Base-by-base conservation (phyloP, 1,140 invertebrate species). In the Hypsibius dujardini region DNA sequence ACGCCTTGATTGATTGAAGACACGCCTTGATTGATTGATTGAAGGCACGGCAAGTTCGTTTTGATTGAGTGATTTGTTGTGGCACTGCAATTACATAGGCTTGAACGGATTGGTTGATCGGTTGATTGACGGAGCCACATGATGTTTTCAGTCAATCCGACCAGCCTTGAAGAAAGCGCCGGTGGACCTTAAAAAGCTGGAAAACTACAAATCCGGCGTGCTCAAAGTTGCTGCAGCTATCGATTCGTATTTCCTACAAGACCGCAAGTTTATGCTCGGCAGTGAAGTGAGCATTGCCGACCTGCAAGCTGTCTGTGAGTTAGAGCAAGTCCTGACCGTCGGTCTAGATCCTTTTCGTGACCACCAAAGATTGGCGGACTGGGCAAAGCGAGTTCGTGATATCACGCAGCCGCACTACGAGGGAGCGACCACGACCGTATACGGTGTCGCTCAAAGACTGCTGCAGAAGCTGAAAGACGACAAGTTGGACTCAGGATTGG, bases 301-400 rank as follows among this genome's bases (percentile, higher is more conserved):
- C 80, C 78, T 92, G 70, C 81, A 90, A 71, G 88, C 85, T 1
- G 84, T 85, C n/a, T 89, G 87, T 77, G 90, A 92, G 81, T 80
- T 92, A 40, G 88, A 91, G 79, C 89, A 92, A 81, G 85, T 88
- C 86, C 85, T 82, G 75, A 81, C 86, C 74, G 82, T 81, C 46
- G 86, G 85, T 56, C 87, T 83, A 76, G 82, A 87, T 77, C 81
- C 86, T 1, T 79, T 77, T 50, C 76, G 82, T 59, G 82, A 82
- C 12, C 80, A 83, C 71, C 85, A 86, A 1, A 81, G 80, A 62
- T 75, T 89, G 14, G 79, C 81, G 47, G 80, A 78, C 1, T 89
- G 86, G 85, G 78, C 88, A 72, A 82, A 86, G 59, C 80, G 81
- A 72, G 85, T 90, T 0, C 77, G 79, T 70, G 75, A 80, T 1